Conservation (phyloP, 2,113 vertebrate genomes). For the Toxotes chatareus region DNA sequence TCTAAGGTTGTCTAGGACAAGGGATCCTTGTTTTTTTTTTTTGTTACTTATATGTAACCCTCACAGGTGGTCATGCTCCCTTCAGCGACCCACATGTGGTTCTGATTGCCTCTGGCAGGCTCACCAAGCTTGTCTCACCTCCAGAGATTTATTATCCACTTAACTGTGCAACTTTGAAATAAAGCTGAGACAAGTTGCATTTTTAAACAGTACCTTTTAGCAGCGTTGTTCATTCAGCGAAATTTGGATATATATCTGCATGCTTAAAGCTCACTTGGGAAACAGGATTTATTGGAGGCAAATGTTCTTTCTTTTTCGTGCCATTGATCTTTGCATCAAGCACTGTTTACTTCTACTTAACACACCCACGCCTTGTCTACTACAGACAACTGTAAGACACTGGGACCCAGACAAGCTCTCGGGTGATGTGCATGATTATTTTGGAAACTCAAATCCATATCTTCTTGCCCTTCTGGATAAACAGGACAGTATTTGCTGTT, state of each 20-base stretch:
- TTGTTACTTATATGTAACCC: background rate
- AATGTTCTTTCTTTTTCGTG: constrained; percentile 20
- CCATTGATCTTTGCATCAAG: constrained; percentile 2
- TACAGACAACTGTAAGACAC: background rate
- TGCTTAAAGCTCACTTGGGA: constrained; percentile 17
- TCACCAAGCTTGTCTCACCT: background rate
- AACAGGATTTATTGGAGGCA: constrained; percentile 16
- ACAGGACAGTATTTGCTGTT: background rate
- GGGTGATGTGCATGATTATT: background rate
- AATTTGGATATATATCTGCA: background rate
- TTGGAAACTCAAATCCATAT: background rate
- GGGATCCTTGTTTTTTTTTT: background rate
- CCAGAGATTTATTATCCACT: constrained; percentile 18
- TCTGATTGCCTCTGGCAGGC: background rate
- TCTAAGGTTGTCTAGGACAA: background rate
- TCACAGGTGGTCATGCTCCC: background rate
- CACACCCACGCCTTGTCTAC: background rate
- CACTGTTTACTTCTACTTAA: background rate
- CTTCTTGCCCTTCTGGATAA: no score
- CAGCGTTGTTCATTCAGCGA: background rate
- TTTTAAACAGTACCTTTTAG: background rate
- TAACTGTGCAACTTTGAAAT: background rate
- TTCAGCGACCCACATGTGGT: background rate
- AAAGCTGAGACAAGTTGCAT: constrained; percentile 1
- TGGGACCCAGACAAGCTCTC: background rate